Base-by-base conservation (phyloP, 2,797 vertebrate species). In the Siniperca obscura region DNA sequence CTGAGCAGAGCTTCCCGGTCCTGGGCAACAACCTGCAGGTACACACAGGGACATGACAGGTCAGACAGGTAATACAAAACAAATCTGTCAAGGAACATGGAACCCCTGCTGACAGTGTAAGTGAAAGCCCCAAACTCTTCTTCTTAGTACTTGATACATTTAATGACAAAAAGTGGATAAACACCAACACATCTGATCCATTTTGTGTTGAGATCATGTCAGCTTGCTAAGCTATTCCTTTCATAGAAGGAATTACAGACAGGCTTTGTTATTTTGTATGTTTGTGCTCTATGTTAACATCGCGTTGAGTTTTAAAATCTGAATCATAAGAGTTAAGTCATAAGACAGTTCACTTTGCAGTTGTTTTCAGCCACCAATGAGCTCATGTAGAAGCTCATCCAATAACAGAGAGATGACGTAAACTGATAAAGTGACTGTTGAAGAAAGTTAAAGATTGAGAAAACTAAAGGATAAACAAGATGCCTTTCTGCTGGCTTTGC, bases 1-100 rank as follows among this genome's bases (percentile, higher is more conserved):
- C 96, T 97, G 84, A 99, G 94, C 83, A 99, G 93, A 16, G 98
- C 97, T 78, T 97, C 97, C 85, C 96, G 95, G 91, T 97, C 95
- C 3, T 97, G 96, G 64, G 97, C 98, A 72, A 99, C 96, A 56
- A 99, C 98, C 98, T 99, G 66, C 62, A 86, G 46, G 12, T 8
- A 67, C n/a, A 90, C 42, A 87, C 1, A 55, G 11, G 6, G 21
- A 79, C 5, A 38, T 30, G 73, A 42, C 11, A 17, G 21, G 16
- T 82, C 84, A 91, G 17, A 76, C 21, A 78, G 42, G 19, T 12
- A 16, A 46, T 2, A 38, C 38, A 12, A 5, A 22, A 61, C n/a
- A 44, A 11, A 13, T 30, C 22, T 40, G 40, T 70, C 7, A 25
- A 44, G 50, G 27, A 30, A 38, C 22, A 42, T 27, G 36, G 30